Conservation (phyloP, 2,113 vertebrate species). For the Osmerus eperlanus region DNA sequence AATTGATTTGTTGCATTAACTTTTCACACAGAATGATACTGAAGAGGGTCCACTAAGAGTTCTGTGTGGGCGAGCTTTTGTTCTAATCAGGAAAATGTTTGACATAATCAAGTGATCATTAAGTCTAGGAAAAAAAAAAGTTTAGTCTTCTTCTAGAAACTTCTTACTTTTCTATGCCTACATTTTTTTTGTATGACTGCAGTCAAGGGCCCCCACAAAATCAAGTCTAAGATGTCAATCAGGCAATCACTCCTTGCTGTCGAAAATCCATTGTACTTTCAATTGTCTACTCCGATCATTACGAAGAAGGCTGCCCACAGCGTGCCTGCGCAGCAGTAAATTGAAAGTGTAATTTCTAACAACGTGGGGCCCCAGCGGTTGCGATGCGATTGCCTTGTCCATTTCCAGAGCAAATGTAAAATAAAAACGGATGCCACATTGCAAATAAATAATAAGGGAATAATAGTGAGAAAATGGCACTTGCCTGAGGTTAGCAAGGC, state of each 20-base stretch:
- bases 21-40: not conserved
- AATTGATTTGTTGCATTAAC: constrained; percentile 28
- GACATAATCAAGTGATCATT: not conserved
- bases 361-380: constrained; percentile 63
- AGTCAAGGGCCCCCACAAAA: constrained; percentile 16
- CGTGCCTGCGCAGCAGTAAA: constrained; percentile 51
- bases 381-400: constrained; percentile 61
- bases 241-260: constrained; percentile 30
- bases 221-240: constrained; percentile 24
- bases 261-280: constrained; percentile 61
- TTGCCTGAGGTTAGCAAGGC: constrained; percentile 62
- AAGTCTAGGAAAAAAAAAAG: not conserved
- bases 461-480: constrained; percentile 63
- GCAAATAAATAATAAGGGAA: constrained; percentile 66
- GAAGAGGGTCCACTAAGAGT: not conserved
- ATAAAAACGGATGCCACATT: constrained; percentile 67
- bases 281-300: constrained; percentile 60
- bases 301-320: constrained; percentile 55
- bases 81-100: not conserved
- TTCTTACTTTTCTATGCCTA: too few relatives aligned
- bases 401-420: constrained; percentile 66
- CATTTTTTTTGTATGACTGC: too few relatives aligned
- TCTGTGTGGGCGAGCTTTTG: not conserved
- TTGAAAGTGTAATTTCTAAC: constrained; percentile 75
- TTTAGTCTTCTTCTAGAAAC: constrained; percentile 2